These are phyloP conservation scores for Trigoniulus corallinus DNA, from an alignment of 1,140 invertebrate genomes.

Conservation along the genomic window DNA sequence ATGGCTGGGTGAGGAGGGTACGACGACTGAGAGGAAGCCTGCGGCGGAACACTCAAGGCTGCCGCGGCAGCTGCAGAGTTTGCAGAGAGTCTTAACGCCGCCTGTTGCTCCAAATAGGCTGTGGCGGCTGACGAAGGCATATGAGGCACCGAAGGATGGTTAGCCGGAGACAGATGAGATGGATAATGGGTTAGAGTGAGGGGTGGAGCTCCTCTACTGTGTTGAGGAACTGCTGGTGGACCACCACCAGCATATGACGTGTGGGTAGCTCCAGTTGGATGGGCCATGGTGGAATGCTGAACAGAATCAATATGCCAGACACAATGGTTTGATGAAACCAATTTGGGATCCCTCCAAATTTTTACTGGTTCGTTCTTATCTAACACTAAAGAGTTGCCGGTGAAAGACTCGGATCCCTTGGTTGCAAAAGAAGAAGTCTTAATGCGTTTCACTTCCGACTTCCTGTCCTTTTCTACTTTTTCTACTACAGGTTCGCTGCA, in stretches of 20 bases:
- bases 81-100: not conserved
- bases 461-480: not conserved
- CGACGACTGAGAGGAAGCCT: not conserved
- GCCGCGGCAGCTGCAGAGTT: conserved; percentile 6
- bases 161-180: not conserved
- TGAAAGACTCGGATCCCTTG: no score
- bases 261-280: conserved; percentile 21
- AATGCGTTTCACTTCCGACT: not conserved
- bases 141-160: not conserved
- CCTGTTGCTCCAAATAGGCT: not conserved
- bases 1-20: not conserved
- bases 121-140: not conserved
- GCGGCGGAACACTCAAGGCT: not conserved
- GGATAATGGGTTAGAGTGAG: not conserved
- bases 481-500: no score
- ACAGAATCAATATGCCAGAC: conserved; percentile 37
- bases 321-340: conserved; percentile 27
- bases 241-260: not conserved
- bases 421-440: not conserved
- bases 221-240: not conserved
- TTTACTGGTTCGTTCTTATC: conserved; percentile 22
- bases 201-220: not conserved
- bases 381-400: not conserved
- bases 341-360: conserved; percentile 32
- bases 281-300: conserved; percentile 36